phyloP scores from a whole-genome alignment of 2,797 vertebrate species.

The Micromesistius poutassou region DNA sequence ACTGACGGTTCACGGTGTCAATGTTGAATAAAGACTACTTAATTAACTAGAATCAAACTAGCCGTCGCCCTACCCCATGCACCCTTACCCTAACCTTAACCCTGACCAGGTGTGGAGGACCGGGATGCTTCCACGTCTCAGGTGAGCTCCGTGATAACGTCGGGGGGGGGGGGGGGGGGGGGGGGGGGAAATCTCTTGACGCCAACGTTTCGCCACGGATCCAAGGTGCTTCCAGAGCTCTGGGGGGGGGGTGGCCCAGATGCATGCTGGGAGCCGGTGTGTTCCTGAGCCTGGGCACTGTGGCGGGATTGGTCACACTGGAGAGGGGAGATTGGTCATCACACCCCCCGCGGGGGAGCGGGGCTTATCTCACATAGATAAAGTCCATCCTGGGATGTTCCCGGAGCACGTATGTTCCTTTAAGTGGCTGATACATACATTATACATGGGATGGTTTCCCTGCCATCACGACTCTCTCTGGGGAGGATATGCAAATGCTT shows the following conservation, averaged over 20 bases:
- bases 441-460: not conserved
- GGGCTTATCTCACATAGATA: not conserved
- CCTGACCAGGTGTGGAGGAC: no score
- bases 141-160: no score
- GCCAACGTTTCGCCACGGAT: no score
- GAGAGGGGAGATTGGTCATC: not conserved
- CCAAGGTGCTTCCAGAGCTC: not conserved
- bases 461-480: not conserved
- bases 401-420: not conserved
- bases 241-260: not conserved
- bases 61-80: no score
- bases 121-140: no score
- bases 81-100: no score
- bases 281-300: not conserved
- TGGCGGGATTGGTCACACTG: not conserved
- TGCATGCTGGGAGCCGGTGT: not conserved
- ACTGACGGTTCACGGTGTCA: no score
- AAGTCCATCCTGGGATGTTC: not conserved
- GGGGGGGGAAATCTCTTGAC: no score
- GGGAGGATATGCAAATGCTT: not conserved
- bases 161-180: no score
- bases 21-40: no score
- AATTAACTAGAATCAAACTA: no score
- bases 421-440: not conserved
- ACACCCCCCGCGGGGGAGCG: not conserved